Base-by-base conservation (phyloP, 2,888 invertebrate species). In the Syritta pipiens region DNA sequence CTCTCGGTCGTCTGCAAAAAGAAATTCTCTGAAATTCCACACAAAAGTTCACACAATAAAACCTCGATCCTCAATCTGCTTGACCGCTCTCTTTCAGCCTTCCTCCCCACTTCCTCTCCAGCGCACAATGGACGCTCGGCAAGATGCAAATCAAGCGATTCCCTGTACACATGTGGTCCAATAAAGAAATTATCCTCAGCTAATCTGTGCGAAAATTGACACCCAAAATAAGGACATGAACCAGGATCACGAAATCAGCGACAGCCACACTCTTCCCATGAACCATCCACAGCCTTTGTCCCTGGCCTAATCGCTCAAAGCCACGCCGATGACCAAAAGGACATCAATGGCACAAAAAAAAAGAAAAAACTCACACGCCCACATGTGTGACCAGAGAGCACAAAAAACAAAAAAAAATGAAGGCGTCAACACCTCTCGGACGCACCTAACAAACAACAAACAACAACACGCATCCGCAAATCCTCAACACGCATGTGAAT, bases 141-240 rank as follows among this genome's bases (percentile, higher is more conserved):
- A 44, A 67, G 77, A 79, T 75, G 42, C 5, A 75, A 69, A 81
- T 81, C 81, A 51, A 63, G n/a, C n/a, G 63, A 44, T 79, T 69
- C 75, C 9, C 4, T 17, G 53, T 40, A 75, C 81, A 81, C 68
- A 81, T 81, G 63, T 72, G 81, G 72, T 62, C 55, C 51, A 79
- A 74, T 79, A 74, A 79, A 74, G 74, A 74, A 62, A 68, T 74
- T 68, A 74, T 68, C 44, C 67, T 2, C 44, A 51, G 55, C 74
- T 79, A 44, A 79, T 79, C 79, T 74, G 53, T 22, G 51, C 0
- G 77, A 71, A 79, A 79, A 79, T 79, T 79, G 79, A 79, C 79
- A 79, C 79, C 79, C 79, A 79, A 67, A 72, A 67, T 32, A 49
- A 72, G 72, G 32, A 74, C 48, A 72, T 60, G 40, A 53, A 10